These are phyloP conservation scores for Arizona elegans DNA, from an alignment of 2,113 vertebrate genomes.

Conservation along the genomic window DNA sequence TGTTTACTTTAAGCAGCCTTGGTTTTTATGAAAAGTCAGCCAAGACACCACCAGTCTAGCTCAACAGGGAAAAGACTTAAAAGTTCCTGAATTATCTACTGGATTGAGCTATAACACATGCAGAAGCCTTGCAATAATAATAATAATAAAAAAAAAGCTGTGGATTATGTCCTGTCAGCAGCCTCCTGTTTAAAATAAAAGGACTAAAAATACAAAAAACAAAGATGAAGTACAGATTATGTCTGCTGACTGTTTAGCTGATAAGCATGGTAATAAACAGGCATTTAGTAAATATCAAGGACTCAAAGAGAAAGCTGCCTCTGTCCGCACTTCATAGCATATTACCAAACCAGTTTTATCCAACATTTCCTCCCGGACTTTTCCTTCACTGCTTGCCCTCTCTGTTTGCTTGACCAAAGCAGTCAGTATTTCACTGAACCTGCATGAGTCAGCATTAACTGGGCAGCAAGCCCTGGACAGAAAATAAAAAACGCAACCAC, in stretches of 20 bases:
- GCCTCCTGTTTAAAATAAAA: slow-evolving; percentile 24
- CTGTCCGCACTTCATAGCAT: slow-evolving; percentile 58
- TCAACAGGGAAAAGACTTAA: slow-evolving; percentile 47
- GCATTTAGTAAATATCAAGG: slow-evolving; percentile 59
- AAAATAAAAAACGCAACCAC: slow-evolving; percentile 38
- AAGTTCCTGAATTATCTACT: slow-evolving; percentile 56
- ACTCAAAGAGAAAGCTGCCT: slow-evolving; percentile 59
- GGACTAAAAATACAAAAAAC: slow-evolving; percentile 8
- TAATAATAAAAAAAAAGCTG: slow-evolving; percentile 51
- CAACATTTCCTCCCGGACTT: slow-evolving; percentile 53
- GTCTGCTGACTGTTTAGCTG: slow-evolving; percentile 65
- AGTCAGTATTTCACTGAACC: slow-evolving; percentile 50
- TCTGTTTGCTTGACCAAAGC: slow-evolving; percentile 23
- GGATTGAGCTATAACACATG: slow-evolving; percentile 53
- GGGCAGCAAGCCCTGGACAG: slow-evolving; percentile 43
- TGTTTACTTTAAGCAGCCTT: slow-evolving; percentile 40
- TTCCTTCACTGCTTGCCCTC: slow-evolving; percentile 52
- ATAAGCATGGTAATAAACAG: slow-evolving; percentile 61
- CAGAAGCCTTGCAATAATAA: slow-evolving; percentile 49
- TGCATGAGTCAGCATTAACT: slow-evolving; percentile 64
- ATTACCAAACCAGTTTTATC: slow-evolving; percentile 59
- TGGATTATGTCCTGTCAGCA: slow-evolving; percentile 61
- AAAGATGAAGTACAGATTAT: slow-evolving; percentile 64
- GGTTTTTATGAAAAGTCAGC: slow-evolving; percentile 54
- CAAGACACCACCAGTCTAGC: slow-evolving; percentile 21